Evolutionary conservation across 2,888 invertebrate species (phyloP).

Genomic region (Tromatobia lineatoria): DNA sequence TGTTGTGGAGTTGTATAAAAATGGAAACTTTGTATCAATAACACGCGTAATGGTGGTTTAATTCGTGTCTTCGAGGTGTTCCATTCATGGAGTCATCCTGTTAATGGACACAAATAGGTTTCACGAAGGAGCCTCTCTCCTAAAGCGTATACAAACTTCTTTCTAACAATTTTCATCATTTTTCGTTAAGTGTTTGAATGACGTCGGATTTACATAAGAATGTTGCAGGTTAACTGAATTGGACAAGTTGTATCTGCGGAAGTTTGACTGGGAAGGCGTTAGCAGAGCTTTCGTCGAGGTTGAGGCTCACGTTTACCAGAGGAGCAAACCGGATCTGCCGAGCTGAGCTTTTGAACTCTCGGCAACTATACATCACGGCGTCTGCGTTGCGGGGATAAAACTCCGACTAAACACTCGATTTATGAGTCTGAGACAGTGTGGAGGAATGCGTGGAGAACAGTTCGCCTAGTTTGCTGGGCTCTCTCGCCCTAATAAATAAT

Average conservation of each 20-base stretch:
- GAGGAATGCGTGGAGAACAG: conserved; percentile 44
- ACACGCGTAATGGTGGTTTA: no score
- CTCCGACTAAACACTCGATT: conserved; percentile 72
- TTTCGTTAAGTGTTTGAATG: not conserved
- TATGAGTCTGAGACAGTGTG: conserved; percentile 70
- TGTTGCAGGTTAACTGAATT: conserved; percentile 2
- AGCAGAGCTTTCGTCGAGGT: conserved; percentile 28
- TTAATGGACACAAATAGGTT: no score
- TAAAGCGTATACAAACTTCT: no score
- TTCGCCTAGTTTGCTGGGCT: conserved; percentile 45
- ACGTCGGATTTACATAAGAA: not conserved
- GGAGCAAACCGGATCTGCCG: conserved; percentile 56
- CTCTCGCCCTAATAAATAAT: conserved; percentile 74
- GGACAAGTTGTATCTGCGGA: not conserved
- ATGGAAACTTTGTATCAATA: no score
- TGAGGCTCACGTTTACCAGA: conserved; percentile 43
- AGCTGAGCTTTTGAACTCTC: conserved; percentile 54
- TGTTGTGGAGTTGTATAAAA: no score
- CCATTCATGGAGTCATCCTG: no score
- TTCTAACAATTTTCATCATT: no score
- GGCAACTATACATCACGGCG: conserved; percentile 56
- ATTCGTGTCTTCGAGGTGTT: no score
- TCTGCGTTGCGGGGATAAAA: conserved; percentile 57
- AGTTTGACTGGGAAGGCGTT: conserved; percentile 6
- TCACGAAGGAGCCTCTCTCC: no score